phyloP scores from a whole-genome alignment of 2,888 invertebrate genomes.

The Chorisops tibialis region DNA sequence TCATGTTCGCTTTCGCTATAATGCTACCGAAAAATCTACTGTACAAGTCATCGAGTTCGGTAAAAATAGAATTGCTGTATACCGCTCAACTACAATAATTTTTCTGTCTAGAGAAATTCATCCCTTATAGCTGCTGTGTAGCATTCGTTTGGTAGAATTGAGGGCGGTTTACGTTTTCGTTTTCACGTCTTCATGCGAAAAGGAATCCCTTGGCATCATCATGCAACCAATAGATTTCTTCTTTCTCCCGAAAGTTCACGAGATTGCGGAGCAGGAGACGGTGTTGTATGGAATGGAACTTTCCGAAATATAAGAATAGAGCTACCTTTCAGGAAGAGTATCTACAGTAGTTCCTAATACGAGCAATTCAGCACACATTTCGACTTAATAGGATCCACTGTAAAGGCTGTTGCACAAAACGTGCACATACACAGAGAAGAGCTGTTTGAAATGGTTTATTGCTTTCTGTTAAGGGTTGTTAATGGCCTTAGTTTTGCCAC shows the following conservation, averaged over 20 bases:
- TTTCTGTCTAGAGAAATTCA: constrained; percentile 12
- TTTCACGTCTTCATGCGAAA: not conserved
- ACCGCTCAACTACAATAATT: constrained; percentile 13
- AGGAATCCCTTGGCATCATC: not conserved
- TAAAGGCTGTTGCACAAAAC: no score
- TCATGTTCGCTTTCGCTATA: not conserved
- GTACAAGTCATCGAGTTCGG: not conserved
- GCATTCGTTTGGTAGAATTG: not conserved
- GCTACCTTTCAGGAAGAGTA: no score
- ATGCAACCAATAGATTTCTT: constrained; percentile 17
- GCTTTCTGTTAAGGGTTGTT: constrained; percentile 30
- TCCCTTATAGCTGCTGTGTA: not conserved
- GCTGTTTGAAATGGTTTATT: constrained; percentile 29
- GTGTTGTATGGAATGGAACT: no score
- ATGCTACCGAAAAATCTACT: no score
- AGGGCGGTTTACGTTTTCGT: not conserved
- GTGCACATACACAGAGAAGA: not conserved
- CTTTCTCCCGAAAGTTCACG: not conserved
- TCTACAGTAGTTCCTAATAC: no score
- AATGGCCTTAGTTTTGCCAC: constrained; percentile 30
- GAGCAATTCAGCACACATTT: no score
- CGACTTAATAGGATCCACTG: no score
- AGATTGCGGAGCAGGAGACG: no score
- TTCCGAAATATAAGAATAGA: no score
- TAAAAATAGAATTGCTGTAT: not conserved